Conservation (phyloP, 2,888 invertebrate species). For the Monopis laevigella region DNA sequence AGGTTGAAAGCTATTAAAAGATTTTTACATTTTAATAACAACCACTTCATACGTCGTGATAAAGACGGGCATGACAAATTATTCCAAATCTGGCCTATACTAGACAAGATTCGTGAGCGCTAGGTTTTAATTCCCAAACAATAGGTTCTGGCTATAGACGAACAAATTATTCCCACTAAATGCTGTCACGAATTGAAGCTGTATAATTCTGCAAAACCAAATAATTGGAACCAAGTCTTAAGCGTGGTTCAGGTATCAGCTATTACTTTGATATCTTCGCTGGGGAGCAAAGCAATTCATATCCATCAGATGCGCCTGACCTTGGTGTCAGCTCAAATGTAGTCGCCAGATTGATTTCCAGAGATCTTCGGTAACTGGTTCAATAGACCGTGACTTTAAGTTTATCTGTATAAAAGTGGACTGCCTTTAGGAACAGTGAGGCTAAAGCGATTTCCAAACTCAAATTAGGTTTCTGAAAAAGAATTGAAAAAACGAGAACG, state of each 20-base stretch:
- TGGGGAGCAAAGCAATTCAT: not conserved
- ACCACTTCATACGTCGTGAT: not conserved
- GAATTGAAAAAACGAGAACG: slow-evolving; percentile 13
- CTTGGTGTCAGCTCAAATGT: not conserved
- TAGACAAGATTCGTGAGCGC: not conserved
- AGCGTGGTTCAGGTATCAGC: not conserved
- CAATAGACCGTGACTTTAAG: slow-evolving; percentile 2
- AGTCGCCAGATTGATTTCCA: not conserved
- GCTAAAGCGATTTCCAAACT: slow-evolving; percentile 14
- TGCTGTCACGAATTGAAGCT: not conserved
- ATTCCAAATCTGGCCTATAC: not conserved
- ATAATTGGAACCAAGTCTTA: not conserved
- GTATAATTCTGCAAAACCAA: not conserved
- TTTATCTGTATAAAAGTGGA: slow-evolving; percentile 7
- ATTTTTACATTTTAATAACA: not conserved
- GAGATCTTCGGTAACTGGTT: not conserved
- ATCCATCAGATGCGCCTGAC: not conserved
- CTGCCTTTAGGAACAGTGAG: slow-evolving; percentile 15
- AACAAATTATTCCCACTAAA: not conserved
- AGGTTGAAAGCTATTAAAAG: not conserved
- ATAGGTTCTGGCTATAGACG: not conserved
- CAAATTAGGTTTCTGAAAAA: slow-evolving; percentile 10
- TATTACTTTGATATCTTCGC: not conserved
- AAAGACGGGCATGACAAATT: not conserved
- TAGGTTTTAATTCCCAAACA: not conserved